phyloP scores from a whole-genome alignment of 2,113 vertebrate genomes.

The Herpetotheres cachinnans region DNA sequence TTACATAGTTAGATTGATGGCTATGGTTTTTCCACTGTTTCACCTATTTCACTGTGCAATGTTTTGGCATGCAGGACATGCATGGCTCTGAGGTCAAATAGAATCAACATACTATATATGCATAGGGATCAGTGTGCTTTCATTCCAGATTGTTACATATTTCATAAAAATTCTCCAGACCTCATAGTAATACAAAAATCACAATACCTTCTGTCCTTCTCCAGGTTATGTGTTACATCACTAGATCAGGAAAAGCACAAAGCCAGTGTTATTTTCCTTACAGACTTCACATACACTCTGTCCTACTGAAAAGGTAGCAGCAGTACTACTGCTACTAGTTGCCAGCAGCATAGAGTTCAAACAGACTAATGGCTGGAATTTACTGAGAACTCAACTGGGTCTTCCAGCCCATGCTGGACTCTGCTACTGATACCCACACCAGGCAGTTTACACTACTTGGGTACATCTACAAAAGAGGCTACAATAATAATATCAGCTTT shows the following conservation, averaged over 20 bases:
- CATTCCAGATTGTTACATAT: not conserved
- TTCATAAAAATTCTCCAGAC: not conserved
- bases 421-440: not conserved
- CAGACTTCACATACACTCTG: not conserved
- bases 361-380: not conserved
- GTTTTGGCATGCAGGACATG: not conserved
- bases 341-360: not conserved
- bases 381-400: not conserved
- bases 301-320: not conserved
- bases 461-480: not conserved
- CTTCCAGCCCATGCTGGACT: not conserved
- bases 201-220: not conserved
- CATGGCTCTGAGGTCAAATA: not conserved
- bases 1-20: not conserved
- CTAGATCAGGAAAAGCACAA: not conserved
- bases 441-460: not conserved
- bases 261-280: not conserved
- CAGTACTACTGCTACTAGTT: not conserved
- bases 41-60: not conserved
- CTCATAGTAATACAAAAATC: not conserved
- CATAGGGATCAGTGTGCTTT: not conserved
- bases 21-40: not conserved
- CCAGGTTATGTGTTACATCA: fast-evolving
- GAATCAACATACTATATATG: not conserved
- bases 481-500: not conserved